Base-by-base conservation (phyloP, 1,140 invertebrate species). In the Zaprionus capensis region DNA sequence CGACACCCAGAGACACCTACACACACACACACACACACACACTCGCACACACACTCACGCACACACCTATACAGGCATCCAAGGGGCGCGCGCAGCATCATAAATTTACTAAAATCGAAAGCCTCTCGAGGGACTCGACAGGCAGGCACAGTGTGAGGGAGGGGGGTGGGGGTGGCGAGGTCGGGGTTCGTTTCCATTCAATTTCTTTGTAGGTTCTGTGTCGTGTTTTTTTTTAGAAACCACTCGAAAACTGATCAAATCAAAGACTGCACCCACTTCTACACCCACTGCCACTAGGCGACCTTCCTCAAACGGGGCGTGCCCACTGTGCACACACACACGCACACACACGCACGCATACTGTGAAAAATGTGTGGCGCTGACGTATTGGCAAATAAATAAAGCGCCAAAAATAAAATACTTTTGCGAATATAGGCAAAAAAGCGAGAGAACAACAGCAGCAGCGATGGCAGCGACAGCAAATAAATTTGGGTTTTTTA, bases 211-310 rank as follows among this genome's bases (percentile, higher is more conserved):
- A 64, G 22, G 61, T 31, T 34, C 22, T 7, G n/a, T 20, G 17
- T 24, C 4, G 46, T 51, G 28, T 65, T 20, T 53, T 56, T 71
- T 71, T 55, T 31, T 55, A 31, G 64, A 76, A 75, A 68, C 70
- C 80, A 82, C 75, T 82, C 58, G 80, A 78, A 78, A 82, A 69
- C 61, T 81, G 80, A 71, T 57, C 71, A 75, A 82, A 71, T 79
- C 76, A 82, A 82, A 81, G 76, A 68, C 74, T 49, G 26, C 46
- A 20, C 11, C 15, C 36, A 51, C 46, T 51, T 51, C 46, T 49
- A 38, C n/a, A 28, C 78, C 64, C 76, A 80, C 46, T 51, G 46
- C 64, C 76, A 80, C 46, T 24, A 20, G 20, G 9, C 46, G 46
- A 46, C 41, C 41, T 46, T 46, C n/a, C 41, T 46, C 41, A n/a